Base-by-base conservation (phyloP, 2,113 vertebrate species). In the Ptychochromis oligacanthus region DNA sequence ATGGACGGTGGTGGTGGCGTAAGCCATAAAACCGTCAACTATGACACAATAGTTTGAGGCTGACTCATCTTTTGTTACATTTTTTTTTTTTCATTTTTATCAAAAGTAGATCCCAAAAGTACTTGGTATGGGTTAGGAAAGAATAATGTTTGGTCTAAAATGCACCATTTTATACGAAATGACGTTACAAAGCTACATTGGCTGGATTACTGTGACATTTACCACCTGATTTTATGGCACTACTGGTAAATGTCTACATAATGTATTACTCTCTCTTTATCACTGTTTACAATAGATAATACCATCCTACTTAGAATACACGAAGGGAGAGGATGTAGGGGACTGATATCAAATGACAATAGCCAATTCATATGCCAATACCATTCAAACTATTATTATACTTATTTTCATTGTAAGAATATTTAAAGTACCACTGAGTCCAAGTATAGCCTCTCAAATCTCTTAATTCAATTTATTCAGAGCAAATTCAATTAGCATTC, bases 221-320 rank as follows among this genome's bases (percentile, higher is more conserved):
- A 49, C 43, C 65, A 49, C 43, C 24, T 11, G 0, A 10, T 70
- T 65, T 65, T 65, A 65, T 24, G 24, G 40, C 13, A 0, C 12
- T 17, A 24, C n/a, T 24, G 61, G 36, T 43, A 18, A 49, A 28
- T 46, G 22, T 6, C 7, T 34, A 40, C 13, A 65, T 15, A 24
- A 43, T 0, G 15, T 17, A 1, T 18, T 52, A 22, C 38, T 65
- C 38, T 65, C 13, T 8, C 14, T 2, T 26, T 65, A 17, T 43
- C 62, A 65, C 43, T 6, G 62, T 17, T 65, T 43, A 43, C 64
- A 46, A 18, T 2, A 70, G 64, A 70, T 7, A 28, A 3, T 67
- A 46, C 26, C 62, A 67, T 13, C 26, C n/a, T 43, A 65, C 64
- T 67, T 67, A 67, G 14, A 67, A 46, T 26, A 7, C 38, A 18